Conservation (phyloP, 2,888 invertebrate species). For the Andrena bicolor region DNA sequence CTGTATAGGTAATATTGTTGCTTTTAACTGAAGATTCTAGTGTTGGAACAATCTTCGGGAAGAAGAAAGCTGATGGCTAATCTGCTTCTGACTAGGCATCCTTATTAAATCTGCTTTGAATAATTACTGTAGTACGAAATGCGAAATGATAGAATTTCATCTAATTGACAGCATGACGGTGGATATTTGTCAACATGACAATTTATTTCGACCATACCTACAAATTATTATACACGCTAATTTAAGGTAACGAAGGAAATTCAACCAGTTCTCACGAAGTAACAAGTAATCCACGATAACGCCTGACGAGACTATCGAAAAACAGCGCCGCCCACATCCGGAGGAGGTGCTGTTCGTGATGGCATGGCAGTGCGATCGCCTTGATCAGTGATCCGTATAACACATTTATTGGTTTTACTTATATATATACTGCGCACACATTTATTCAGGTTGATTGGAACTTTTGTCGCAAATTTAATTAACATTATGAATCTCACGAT, state of each 20-base stretch:
- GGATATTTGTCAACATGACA: too few relatives aligned
- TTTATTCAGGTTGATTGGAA: slow-evolving; percentile 69
- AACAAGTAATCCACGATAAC: slow-evolving; percentile 66
- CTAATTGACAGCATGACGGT: neutral
- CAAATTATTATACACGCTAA: slow-evolving; percentile 15
- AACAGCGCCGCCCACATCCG: slow-evolving; percentile 76
- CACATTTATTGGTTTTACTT: slow-evolving; percentile 72
- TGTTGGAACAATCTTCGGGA: slow-evolving; percentile 19
- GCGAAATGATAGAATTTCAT: neutral
- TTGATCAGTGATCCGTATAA: slow-evolving; percentile 64
- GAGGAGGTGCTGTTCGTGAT: slow-evolving; percentile 62
- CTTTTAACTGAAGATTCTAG: slow-evolving; percentile 14
- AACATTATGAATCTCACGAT: slow-evolving; percentile 53
- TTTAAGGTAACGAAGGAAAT: slow-evolving; percentile 35
- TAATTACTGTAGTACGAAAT: neutral
- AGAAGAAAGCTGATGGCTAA: slow-evolving; percentile 5
- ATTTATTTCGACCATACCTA: neutral
- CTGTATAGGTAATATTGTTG: slow-evolving; percentile 4
- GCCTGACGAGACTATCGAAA: slow-evolving; percentile 66
- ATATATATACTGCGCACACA: slow-evolving; percentile 59
- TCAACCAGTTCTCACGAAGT: slow-evolving; percentile 64
- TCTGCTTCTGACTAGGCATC: slow-evolving; percentile 4
- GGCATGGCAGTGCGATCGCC: slow-evolving; percentile 63
- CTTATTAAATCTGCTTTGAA: neutral
- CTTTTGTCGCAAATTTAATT: slow-evolving; percentile 67